phyloP scores from a whole-genome alignment of 2,888 invertebrate species.

The Apodemia duryi region DNA sequence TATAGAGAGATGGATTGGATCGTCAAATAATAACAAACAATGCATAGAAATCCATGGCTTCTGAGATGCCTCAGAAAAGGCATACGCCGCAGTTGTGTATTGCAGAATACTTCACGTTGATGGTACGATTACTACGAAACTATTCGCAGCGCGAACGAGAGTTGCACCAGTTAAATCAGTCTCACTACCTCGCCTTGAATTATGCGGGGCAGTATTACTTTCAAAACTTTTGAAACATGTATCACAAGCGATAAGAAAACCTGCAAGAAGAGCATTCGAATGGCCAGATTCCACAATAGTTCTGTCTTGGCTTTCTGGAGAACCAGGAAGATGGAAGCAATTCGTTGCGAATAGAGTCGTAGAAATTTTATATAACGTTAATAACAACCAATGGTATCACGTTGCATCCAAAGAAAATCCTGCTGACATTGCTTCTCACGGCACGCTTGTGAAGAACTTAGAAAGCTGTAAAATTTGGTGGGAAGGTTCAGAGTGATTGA shows the following conservation, averaged over 20 bases:
- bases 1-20: neutral
- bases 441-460: conserved; percentile 25
- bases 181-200: conserved; percentile 28
- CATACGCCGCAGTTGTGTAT: neutral
- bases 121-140: neutral
- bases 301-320: conserved; percentile 27
- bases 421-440: conserved; percentile 32
- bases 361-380: conserved; percentile 27
- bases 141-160: conserved; percentile 27
- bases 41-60: neutral
- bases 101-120: neutral
- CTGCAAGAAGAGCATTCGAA: conserved; percentile 21
- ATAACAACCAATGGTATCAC: conserved; percentile 28
- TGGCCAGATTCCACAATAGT: conserved; percentile 24
- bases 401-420: conserved; percentile 31
- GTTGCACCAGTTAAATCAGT: conserved; percentile 27
- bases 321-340: conserved; percentile 32
- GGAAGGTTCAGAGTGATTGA: conserved; percentile 31
- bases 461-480: conserved; percentile 28
- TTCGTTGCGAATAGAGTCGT: conserved; percentile 30
- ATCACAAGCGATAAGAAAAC: conserved; percentile 23
- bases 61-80: neutral
- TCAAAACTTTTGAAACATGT: conserved; percentile 29
- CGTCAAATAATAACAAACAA: neutral
- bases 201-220: conserved; percentile 30